A percentile compares a stretch with the other conserved stretches of the same genome.
These are phyloP conservation scores for Eurystomus gularis DNA, from an alignment of 2,113 vertebrate species.

Conservation along the genomic window DNA sequence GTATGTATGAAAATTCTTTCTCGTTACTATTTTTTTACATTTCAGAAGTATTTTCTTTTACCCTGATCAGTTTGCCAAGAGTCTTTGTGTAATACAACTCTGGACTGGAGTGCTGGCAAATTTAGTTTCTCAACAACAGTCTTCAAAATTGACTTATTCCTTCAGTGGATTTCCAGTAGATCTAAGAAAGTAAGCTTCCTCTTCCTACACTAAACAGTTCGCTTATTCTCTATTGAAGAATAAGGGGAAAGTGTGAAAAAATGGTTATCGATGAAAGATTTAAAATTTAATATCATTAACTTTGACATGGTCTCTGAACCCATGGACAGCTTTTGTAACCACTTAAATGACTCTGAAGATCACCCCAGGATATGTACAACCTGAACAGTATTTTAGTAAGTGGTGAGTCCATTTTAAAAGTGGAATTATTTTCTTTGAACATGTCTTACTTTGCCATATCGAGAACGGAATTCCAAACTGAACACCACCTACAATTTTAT, in stretches of 20 bases:
- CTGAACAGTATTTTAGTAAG: background rate
- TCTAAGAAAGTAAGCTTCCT: background rate
- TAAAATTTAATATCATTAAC: background rate
- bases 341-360: background rate
- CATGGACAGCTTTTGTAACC: background rate
- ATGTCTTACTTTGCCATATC: background rate
- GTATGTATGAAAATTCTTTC: background rate
- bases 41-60: background rate
- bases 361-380: background rate
- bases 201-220: background rate
- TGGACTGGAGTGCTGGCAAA: background rate
- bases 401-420: background rate
- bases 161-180: background rate
- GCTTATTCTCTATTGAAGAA: background rate
- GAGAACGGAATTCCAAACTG: background rate
- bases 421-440: background rate
- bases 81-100: background rate
- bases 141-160: background rate
- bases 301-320: background rate
- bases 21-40: background rate
- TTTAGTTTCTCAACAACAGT: background rate
- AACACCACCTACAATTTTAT: background rate
- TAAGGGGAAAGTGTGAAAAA: background rate
- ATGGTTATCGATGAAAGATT: background rate
- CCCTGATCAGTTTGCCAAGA: background rate